Percentiles rank a stretch among this genome's conserved stretches.
phyloP scores from a whole-genome alignment of 2,797 vertebrate species.

The Clamator glandarius region DNA sequence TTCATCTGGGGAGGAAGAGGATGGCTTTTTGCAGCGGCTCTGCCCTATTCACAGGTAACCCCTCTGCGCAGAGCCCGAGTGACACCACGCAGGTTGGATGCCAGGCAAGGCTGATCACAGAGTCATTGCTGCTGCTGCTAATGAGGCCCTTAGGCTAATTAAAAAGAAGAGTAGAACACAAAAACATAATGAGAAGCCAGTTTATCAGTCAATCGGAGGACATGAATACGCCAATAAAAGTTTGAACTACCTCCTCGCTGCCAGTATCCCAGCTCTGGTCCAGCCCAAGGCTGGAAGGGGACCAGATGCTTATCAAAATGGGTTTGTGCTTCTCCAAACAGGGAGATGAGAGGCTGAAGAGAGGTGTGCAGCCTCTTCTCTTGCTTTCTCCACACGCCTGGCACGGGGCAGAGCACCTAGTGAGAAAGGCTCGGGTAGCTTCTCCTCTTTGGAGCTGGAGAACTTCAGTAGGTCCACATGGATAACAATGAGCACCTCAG shows the following conservation, averaged over 20 bases:
- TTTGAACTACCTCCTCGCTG: slow-evolving; percentile 34
- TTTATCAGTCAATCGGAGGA: slow-evolving; percentile 55
- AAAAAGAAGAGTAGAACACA: slow-evolving; percentile 45
- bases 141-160: slow-evolving; percentile 67
- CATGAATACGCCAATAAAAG: slow-evolving; percentile 25
- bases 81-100: slow-evolving; percentile 27
- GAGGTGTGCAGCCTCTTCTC: background rate
- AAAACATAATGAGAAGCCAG: slow-evolving; percentile 48
- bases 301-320: background rate
- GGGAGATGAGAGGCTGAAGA: fast-evolving
- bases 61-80: background rate
- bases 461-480: fast-evolving
- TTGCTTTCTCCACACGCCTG: background rate
- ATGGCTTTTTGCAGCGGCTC: background rate
- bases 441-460: background rate
- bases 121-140: slow-evolving; percentile 58
- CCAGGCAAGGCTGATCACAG: slow-evolving; percentile 69
- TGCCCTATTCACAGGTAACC: slow-evolving; percentile 4
- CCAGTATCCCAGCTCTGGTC: background rate
- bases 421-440: fast-evolving
- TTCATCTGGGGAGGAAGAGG: background rate
- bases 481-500: fast-evolving
- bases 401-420: background rate
- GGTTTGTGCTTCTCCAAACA: background rate
- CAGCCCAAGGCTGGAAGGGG: background rate